These are phyloP conservation scores for Melanophora roralis DNA, from an alignment of 2,888 invertebrate genomes.

Conservation along the genomic window DNA sequence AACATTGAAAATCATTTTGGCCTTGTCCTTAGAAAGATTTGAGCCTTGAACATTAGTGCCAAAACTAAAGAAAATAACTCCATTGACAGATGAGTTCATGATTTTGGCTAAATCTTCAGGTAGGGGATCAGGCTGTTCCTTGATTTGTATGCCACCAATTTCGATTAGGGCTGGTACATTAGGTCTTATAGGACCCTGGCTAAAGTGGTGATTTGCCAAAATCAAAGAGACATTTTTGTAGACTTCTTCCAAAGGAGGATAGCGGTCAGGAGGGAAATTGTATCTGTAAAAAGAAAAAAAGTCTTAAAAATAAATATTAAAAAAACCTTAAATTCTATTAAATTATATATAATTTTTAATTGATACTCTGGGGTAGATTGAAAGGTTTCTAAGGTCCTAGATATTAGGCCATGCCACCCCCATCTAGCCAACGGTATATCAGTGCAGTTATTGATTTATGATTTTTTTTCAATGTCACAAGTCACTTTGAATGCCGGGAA, in stretches of 20 bases:
- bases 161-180: slow-evolving; percentile 70
- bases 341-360: too few relatives aligned
- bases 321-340: too few relatives aligned
- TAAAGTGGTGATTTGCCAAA: slow-evolving; percentile 69
- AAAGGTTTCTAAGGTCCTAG: too few relatives aligned
- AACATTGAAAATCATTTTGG: slow-evolving; percentile 79
- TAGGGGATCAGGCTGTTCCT: slow-evolving; percentile 67
- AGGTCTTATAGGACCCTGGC: slow-evolving; percentile 68
- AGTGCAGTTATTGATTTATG: too few relatives aligned
- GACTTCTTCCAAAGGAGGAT: slow-evolving; percentile 68
- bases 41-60: slow-evolving; percentile 71
- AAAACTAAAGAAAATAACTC: slow-evolving; percentile 73
- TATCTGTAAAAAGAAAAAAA: slow-evolving; percentile 46
- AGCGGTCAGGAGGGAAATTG: slow-evolving; percentile 69
- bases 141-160: slow-evolving; percentile 71
- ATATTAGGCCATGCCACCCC: too few relatives aligned
- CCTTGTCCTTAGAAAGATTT: slow-evolving; percentile 67
- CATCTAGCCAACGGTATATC: too few relatives aligned
- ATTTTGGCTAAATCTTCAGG: slow-evolving; percentile 66
- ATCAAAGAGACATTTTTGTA: slow-evolving; percentile 69
- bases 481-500: too few relatives aligned
- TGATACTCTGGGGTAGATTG: too few relatives aligned
- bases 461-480: too few relatives aligned
- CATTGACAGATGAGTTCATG: slow-evolving; percentile 65
- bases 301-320: background rate